These are phyloP conservation scores for Hemaris fuciformis DNA, from an alignment of 2,888 invertebrate species.

Conservation along the genomic window DNA sequence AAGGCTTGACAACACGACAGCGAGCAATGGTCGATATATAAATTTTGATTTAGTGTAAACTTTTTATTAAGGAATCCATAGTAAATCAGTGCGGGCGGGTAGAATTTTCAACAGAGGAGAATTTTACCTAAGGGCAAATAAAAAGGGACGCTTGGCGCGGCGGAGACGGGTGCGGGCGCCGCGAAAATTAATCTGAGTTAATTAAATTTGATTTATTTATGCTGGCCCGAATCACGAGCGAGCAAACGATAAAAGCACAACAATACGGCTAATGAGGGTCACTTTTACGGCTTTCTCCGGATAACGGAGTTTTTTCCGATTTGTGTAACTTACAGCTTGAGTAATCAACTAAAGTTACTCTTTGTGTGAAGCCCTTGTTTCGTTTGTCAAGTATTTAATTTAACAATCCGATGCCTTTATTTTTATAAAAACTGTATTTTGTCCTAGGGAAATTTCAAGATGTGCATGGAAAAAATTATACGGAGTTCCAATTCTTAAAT, in stretches of 20 bases:
- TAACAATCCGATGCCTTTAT: neutral
- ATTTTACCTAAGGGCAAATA: conserved; percentile 69
- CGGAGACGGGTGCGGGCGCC: conserved; percentile 59
- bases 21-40: conserved; percentile 57
- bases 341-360: conserved; percentile 50
- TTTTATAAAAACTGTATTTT: neutral
- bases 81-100: conserved; percentile 49
- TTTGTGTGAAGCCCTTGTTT: conserved; percentile 38
- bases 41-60: conserved; percentile 71
- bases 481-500: too few species aligned
- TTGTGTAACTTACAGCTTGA: conserved; percentile 58
- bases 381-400: conserved; percentile 21
- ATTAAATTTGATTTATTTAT: conserved; percentile 82
- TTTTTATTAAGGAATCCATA: conserved; percentile 78
- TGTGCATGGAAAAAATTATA: neutral
- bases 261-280: conserved; percentile 76
- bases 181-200: conserved; percentile 81
- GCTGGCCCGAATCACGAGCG: conserved; percentile 51
- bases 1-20: conserved; percentile 46
- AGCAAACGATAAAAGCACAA: conserved; percentile 74
- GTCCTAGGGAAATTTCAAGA: neutral
- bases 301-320: conserved; percentile 71
- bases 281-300: conserved; percentile 73
- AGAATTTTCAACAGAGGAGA: conserved; percentile 57
- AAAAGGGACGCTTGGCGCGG: conserved; percentile 63